These are phyloP conservation scores for Pollenia labialis DNA, from an alignment of 2,888 invertebrate genomes.

Conservation along the genomic window DNA sequence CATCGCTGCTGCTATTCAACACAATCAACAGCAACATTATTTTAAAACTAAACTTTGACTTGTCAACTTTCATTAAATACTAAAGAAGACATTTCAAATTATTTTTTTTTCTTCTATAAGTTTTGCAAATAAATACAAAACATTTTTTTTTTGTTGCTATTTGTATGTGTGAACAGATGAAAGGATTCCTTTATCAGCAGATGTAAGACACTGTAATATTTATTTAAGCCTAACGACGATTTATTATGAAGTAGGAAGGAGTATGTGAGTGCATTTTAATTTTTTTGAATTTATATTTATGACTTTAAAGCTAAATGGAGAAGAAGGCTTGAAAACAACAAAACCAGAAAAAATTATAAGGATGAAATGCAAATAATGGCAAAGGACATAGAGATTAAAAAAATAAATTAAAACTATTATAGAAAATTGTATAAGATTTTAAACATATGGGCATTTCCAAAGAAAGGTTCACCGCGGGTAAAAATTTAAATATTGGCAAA, in stretches of 20 bases:
- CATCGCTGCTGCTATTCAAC: slow-evolving; percentile 37
- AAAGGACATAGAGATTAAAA: slow-evolving; percentile 65
- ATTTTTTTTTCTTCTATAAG: slow-evolving; percentile 31
- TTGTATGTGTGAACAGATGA: slow-evolving; percentile 28
- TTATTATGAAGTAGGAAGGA: slow-evolving; percentile 47
- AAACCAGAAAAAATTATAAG: slow-evolving; percentile 37
- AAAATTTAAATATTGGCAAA: too few species aligned
- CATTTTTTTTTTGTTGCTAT: not conserved
- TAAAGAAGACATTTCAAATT: slow-evolving; percentile 58
- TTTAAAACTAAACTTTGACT: slow-evolving; percentile 67
- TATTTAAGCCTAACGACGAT: slow-evolving; percentile 70
- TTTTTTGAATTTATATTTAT: slow-evolving; percentile 67
- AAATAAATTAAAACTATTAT: slow-evolving; percentile 49
- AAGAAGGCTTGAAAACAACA: not conserved
- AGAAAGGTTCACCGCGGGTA: too few species aligned
- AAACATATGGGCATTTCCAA: not conserved
- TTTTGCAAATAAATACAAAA: slow-evolving; percentile 1
- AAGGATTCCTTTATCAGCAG: slow-evolving; percentile 80
- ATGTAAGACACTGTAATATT: slow-evolving; percentile 77
- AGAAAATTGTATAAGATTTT: slow-evolving; percentile 45
- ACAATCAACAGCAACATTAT: slow-evolving; percentile 49
- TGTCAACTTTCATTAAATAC: slow-evolving; percentile 78
- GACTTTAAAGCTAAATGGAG: slow-evolving; percentile 61
- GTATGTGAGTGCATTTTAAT: slow-evolving; percentile 15
- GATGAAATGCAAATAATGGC: slow-evolving; percentile 61